Evolutionary conservation across 2,113 vertebrate genomes (phyloP).

Genomic region (Plectropomus leopardus): DNA sequence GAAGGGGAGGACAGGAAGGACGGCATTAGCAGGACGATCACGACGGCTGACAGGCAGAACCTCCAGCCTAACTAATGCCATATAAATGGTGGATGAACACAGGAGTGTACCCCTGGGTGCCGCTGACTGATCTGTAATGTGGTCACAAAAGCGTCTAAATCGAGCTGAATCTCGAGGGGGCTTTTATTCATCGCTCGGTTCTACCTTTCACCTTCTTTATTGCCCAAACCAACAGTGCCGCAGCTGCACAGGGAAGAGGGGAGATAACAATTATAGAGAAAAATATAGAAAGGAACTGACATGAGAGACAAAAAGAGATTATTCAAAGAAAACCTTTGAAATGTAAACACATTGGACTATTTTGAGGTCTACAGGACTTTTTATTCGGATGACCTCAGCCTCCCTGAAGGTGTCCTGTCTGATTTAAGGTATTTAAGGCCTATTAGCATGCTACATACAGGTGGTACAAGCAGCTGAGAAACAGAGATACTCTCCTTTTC

Average conservation of each 20-base stretch:
- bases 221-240: conserved; percentile 9
- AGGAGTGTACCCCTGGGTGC: conserved; percentile 12
- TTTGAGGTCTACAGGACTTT: conserved; percentile 10
- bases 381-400: background rate
- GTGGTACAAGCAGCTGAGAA: conserved; percentile 8
- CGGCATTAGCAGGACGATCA: conserved; percentile 32
- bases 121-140: conserved; percentile 5
- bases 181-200: conserved; percentile 24
- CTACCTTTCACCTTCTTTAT: background rate
- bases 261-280: background rate
- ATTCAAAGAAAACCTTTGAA: conserved; percentile 18
- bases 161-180: conserved; percentile 15
- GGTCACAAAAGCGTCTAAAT: conserved; percentile 12
- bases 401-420: background rate
- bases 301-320: background rate
- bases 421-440: background rate
- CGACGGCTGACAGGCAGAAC: background rate
- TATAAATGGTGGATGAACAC: conserved; percentile 35
- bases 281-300: background rate
- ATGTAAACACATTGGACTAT: conserved; percentile 7
- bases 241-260: background rate
- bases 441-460: conserved; percentile 21
- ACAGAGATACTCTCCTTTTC: conserved; percentile 17
- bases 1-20: conserved; percentile 17
- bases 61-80: conserved; percentile 25